phyloP scores from a whole-genome alignment of 2,888 invertebrate species.

The Polyommatus icarus region DNA sequence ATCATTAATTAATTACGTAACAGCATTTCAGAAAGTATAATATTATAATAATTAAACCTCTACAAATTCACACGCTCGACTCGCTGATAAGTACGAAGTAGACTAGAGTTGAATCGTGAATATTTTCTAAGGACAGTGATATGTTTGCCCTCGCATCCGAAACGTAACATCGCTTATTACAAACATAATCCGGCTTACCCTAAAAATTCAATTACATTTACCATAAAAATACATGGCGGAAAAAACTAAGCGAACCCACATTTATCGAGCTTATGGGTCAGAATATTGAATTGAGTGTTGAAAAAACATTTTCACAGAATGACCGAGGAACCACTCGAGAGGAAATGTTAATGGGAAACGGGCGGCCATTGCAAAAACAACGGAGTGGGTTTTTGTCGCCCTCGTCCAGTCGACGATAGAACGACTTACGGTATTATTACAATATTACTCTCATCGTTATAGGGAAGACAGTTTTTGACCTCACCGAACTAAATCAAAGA shows the following conservation, averaged over 20 bases:
- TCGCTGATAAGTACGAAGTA: neutral
- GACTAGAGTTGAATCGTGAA: neutral
- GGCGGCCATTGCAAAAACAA: conserved; percentile 64
- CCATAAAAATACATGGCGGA: conserved; percentile 37
- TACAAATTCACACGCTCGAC: neutral
- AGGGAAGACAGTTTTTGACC: neutral
- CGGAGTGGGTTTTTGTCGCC: conserved; percentile 58
- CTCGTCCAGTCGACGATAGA: conserved; percentile 49
- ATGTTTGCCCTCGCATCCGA: neutral
- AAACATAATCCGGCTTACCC: conserved; percentile 15
- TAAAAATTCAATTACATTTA: conserved; percentile 30
- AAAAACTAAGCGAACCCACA: conserved; percentile 40
- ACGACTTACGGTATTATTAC: conserved; percentile 10
- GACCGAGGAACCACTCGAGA: conserved; percentile 47
- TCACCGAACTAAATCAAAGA: neutral
- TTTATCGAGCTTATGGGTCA: conserved; percentile 30
- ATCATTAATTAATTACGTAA: no score
- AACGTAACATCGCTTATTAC: conserved; percentile 20
- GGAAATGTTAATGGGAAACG: conserved; percentile 64
- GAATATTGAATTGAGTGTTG: conserved; percentile 33
- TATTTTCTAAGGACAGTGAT: neutral
- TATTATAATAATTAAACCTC: neutral
- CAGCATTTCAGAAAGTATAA: neutral
- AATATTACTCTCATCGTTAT: neutral
- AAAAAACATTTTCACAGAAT: conserved; percentile 43